phyloP scores from a whole-genome alignment of 2,797 vertebrate genomes.

The Enoplosus armatus region DNA sequence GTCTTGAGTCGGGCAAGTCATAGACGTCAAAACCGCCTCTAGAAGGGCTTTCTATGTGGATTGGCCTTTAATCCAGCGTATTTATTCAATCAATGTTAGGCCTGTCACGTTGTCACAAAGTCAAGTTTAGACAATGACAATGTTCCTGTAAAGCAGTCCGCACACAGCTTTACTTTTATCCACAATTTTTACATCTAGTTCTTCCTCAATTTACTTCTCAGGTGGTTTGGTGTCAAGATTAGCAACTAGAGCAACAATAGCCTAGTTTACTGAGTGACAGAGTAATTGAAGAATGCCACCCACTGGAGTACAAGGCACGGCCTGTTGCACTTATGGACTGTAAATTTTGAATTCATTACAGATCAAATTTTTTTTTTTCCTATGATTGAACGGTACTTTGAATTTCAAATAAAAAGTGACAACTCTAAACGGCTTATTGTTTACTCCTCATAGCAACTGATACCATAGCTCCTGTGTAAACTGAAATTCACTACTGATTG shows the following conservation, averaged over 20 bases:
- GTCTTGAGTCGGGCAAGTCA: not conserved
- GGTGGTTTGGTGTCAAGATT: not conserved
- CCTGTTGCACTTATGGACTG: not conserved
- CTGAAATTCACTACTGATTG: not conserved
- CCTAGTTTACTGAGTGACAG: not conserved
- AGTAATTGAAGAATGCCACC: not conserved
- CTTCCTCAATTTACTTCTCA: not conserved
- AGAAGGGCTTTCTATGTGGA: not conserved
- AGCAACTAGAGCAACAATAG: not conserved
- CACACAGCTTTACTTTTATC: not conserved
- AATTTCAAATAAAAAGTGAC: conserved; percentile 1
- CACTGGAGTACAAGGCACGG: not conserved
- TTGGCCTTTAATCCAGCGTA: not conserved
- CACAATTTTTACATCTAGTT: not conserved
- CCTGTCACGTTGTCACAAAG: conserved; percentile 1
- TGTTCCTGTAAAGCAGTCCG: not conserved
- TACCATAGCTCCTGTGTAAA: not conserved
- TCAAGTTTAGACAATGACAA: not conserved
- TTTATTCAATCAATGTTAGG: not conserved
- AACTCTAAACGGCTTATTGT: not conserved
- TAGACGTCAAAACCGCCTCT: not conserved
- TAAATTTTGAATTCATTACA: not conserved
- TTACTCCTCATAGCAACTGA: not conserved
- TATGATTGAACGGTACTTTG: not conserved
- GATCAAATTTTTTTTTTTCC: not conserved